A percentile compares a stretch with the other conserved stretches of the same genome.
phyloP scores from a whole-genome alignment of 1,140 invertebrate genomes.

The Anastrepha ludens region DNA sequence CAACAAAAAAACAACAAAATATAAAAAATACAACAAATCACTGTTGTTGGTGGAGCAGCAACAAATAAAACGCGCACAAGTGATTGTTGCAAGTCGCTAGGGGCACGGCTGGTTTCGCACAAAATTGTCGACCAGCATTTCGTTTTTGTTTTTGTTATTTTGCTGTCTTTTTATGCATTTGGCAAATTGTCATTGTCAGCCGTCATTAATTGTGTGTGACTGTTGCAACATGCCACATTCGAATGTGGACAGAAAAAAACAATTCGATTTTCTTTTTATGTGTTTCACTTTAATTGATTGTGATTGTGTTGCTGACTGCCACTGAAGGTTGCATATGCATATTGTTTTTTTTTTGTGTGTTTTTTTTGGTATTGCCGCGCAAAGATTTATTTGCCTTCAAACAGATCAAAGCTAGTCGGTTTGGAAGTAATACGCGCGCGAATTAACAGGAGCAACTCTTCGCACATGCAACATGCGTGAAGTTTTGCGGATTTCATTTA shows the following conservation, averaged over 20 bases:
- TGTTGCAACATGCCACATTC: constrained; percentile 20
- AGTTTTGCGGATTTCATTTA: not conserved
- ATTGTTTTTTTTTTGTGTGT: not conserved
- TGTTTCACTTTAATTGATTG: constrained; percentile 30
- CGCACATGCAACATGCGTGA: not conserved
- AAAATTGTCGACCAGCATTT: not conserved
- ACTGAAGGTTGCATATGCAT: not conserved
- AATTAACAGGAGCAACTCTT: not conserved
- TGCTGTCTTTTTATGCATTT: constrained; percentile 32
- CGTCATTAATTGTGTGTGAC: constrained; percentile 46
- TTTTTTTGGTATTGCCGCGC: not conserved
- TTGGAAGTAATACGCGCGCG: not conserved
- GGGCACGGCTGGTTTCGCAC: not conserved
- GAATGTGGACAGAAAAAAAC: not conserved
- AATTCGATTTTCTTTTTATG: not conserved
- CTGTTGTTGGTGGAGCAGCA: not conserved
- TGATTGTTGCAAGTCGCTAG: constrained; percentile 27
- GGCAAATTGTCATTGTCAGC: constrained; percentile 51
- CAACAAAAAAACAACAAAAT: not conserved
- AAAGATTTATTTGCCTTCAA: constrained; percentile 8
- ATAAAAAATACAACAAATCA: not conserved
- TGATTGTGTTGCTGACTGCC: constrained; percentile 2
- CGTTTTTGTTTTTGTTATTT: not conserved
- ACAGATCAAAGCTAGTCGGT: constrained; percentile 41
- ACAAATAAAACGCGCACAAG: not conserved